These are phyloP conservation scores for Ochropleura plecta DNA, from an alignment of 2,888 invertebrate species.

Conservation along the genomic window DNA sequence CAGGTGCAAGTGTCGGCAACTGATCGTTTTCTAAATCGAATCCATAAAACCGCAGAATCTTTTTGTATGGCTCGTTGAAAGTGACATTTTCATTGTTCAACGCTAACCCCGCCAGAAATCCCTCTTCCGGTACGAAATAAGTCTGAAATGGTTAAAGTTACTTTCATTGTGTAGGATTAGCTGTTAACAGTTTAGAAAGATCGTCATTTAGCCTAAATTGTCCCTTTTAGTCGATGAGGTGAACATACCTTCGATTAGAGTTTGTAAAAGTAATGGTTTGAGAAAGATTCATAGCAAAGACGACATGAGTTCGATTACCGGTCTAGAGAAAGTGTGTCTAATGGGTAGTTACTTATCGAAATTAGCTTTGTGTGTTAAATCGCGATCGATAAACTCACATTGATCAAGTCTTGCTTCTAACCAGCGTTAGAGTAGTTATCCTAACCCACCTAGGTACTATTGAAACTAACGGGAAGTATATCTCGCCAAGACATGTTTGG, in stretches of 20 bases:
- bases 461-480: not conserved
- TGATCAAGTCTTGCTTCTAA: not conserved
- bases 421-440: not conserved
- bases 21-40: slow-evolving; percentile 92
- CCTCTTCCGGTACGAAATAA: slow-evolving; percentile 95
- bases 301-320: slow-evolving; percentile 30
- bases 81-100: slow-evolving; percentile 95
- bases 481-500: not conserved
- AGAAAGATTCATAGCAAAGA: not conserved
- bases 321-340: slow-evolving; percentile 45
- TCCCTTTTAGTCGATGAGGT: not conserved
- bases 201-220: not conserved
- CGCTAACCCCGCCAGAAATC: slow-evolving; percentile 95
- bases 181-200: not conserved
- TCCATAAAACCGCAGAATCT: slow-evolving; percentile 94
- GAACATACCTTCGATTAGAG: not conserved
- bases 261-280: not conserved
- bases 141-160: slow-evolving; percentile 89
- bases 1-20: slow-evolving; percentile 75
- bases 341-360: not conserved
- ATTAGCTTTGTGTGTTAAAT: slow-evolving; percentile 25
- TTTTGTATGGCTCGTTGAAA: slow-evolving; percentile 93
- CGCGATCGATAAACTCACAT: not conserved
- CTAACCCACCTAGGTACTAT: not conserved
- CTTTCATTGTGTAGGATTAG: slow-evolving; percentile 10